phyloP scores from a whole-genome alignment of 2,113 vertebrate species.

The Rhabdomys dilectus region DNA sequence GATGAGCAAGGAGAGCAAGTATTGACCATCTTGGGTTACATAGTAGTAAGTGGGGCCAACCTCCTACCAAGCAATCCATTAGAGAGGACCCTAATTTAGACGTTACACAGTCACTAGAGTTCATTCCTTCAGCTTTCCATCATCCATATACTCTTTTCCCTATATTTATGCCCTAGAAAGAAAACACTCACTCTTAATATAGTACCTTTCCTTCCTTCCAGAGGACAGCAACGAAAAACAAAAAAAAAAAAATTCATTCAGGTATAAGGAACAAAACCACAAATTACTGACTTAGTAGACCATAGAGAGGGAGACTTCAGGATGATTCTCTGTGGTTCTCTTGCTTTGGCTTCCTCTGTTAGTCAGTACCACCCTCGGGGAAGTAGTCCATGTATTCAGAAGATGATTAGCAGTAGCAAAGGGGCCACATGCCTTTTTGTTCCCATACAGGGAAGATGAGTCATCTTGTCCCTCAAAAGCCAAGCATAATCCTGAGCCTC shows the following conservation, averaged over 20 bases:
- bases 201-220: conserved; percentile 7
- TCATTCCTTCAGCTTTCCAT: conserved; percentile 28
- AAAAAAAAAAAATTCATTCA: conserved; percentile 44
- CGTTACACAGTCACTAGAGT: not conserved
- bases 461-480: conserved; percentile 55
- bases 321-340: conserved; percentile 52
- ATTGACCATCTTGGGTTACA: conserved; percentile 47
- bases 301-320: not conserved
- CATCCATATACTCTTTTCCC: conserved; percentile 16
- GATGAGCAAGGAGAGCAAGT: conserved; percentile 22
- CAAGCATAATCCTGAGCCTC: conserved; percentile 35
- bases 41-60: not conserved
- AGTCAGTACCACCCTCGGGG: conserved; percentile 32
- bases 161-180: conserved; percentile 11
- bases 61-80: not conserved
- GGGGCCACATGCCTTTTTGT: conserved; percentile 39
- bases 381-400: conserved; percentile 27
- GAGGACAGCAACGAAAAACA: not conserved
- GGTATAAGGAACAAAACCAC: conserved; percentile 38
- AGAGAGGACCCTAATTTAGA: not conserved
- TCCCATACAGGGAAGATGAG: conserved; percentile 35
- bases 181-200: conserved; percentile 8
- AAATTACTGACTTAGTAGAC: conserved; percentile 59
- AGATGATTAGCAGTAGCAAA: not conserved
- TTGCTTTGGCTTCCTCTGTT: conserved; percentile 29